These are phyloP conservation scores for Calypte anna DNA, from an alignment of 2,113 vertebrate species.

Conservation along the genomic window DNA sequence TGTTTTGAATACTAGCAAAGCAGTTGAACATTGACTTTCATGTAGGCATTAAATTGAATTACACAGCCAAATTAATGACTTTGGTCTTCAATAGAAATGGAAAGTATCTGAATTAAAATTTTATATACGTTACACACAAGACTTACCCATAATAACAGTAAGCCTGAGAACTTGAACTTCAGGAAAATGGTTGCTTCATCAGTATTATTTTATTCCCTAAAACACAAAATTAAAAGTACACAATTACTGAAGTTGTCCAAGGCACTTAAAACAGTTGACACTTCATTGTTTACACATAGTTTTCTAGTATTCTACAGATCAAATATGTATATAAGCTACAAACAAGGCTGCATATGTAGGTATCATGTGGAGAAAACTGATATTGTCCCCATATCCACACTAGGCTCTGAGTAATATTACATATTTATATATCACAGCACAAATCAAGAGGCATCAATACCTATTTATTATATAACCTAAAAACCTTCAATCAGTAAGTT, in stretches of 20 bases:
- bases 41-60: neutral
- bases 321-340: neutral
- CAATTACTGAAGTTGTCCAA: neutral
- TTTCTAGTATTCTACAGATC: neutral
- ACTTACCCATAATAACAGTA: conserved; percentile 91
- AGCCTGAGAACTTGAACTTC: conserved; percentile 81
- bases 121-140: neutral
- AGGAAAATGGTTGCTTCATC: conserved; percentile 85
- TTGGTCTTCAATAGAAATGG: neutral
- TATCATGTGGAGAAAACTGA: neutral
- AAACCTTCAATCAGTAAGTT: neutral
- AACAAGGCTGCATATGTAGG: neutral
- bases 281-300: neutral
- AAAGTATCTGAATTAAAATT: neutral
- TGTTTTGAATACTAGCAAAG: neutral
- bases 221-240: neutral
- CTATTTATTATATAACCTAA: neutral
- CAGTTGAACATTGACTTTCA: neutral
- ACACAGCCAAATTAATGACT: neutral
- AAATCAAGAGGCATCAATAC: neutral
- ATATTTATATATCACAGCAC: neutral
- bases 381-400: neutral
- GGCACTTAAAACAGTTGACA: neutral
- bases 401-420: neutral
- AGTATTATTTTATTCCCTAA: conserved; percentile 86